Percentiles rank a stretch among this genome's conserved stretches.
phyloP scores from a whole-genome alignment of 2,797 vertebrate genomes.

The Tiaroga cobitis region DNA sequence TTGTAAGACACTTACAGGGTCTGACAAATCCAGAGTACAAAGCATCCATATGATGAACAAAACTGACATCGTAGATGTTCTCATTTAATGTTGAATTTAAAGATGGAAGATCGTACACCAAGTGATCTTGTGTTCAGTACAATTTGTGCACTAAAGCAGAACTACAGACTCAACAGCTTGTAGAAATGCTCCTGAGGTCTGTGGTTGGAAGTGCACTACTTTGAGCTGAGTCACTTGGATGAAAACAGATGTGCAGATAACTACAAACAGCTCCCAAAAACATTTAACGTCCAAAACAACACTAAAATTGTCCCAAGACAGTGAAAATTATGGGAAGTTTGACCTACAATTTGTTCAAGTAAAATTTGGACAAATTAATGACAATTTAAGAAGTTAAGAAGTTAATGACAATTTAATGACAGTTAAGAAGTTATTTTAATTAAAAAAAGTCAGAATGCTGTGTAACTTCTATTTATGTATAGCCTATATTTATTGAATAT shows the following conservation, averaged over 20 bases:
- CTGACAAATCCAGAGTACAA: conserved; percentile 29
- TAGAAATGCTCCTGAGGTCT: conserved; percentile 6
- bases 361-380: neutral
- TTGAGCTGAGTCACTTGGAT: conserved; percentile 37
- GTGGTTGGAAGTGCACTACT: conserved; percentile 25
- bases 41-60: conserved; percentile 48
- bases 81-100: conserved; percentile 15
- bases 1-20: conserved; percentile 52
- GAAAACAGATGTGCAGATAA: conserved; percentile 41
- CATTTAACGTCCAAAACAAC: neutral
- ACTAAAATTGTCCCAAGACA: neutral
- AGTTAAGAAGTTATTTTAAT: neutral
- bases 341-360: neutral
- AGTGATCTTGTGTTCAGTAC: neutral
- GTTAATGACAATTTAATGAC: too few species aligned
- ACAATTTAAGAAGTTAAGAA: neutral
- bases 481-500: neutral
- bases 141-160: neutral
- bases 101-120: neutral
- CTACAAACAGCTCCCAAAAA: conserved; percentile 13
- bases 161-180: neutral
- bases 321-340: neutral
- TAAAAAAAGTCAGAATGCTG: too few species aligned
- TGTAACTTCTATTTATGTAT: neutral
- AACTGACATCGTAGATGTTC: conserved; percentile 5